Evolutionary conservation across 30 jellyfish, hydroid and myxozoan species (phyloP).

Genomic region (Cassiopea xamachana): DNA sequence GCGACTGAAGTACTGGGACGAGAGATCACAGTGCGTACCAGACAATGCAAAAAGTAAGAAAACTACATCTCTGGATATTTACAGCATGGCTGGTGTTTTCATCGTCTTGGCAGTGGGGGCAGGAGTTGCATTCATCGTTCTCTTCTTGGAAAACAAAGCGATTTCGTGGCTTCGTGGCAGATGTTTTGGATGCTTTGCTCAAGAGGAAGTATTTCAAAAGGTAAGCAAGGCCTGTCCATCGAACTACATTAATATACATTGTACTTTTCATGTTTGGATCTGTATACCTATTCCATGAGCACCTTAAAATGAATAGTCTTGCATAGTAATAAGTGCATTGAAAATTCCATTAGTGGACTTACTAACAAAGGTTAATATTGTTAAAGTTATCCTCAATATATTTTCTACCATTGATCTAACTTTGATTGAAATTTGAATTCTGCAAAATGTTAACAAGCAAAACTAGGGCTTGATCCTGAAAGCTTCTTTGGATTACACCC

Average conservation of each 20-base stretch:
- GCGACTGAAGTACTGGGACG: constrained; percentile 92
- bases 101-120: constrained; percentile 83
- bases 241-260: not conserved
- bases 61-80: constrained; percentile 59
- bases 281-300: no score
- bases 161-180: constrained; percentile 72
- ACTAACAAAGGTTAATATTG: no score
- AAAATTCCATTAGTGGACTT: no score
- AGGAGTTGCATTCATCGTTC: constrained; percentile 54
- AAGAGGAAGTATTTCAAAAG: constrained; percentile 54
- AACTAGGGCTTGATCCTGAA: no score
- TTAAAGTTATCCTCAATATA: no score
- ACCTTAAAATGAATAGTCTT: no score
- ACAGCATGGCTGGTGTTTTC: constrained; percentile 86
- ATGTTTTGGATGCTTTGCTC: constrained; percentile 73
- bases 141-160: constrained; percentile 70
- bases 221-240: not conserved
- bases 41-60: constrained; percentile 46
- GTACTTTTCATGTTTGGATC: no score
- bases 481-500: no score
- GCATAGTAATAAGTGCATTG: no score
- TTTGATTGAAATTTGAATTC: no score
- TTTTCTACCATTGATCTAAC: no score
- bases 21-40: constrained; percentile 78
- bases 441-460: no score